These are phyloP conservation scores for Labeo catla DNA, from an alignment of 2,113 vertebrate species.

Conservation along the genomic window DNA sequence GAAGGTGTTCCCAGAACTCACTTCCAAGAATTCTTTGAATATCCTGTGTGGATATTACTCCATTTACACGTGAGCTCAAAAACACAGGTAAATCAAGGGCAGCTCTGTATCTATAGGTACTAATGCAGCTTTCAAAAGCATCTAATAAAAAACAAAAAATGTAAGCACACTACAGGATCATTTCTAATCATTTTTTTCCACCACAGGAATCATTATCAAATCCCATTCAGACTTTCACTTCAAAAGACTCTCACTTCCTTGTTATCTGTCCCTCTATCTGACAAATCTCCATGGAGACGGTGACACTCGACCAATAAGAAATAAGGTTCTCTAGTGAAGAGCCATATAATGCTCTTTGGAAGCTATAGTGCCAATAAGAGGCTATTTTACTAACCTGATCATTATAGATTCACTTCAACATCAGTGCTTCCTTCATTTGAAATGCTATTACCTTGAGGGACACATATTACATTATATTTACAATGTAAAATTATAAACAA, in stretches of 20 bases:
- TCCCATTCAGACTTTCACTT: constrained; percentile 45
- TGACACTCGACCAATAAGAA: constrained; percentile 39
- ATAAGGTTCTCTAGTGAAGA: constrained; percentile 3
- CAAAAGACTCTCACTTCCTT: constrained; percentile 44
- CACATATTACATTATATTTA: neutral
- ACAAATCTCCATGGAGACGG: constrained; percentile 59
- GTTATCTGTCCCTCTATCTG: constrained; percentile 28
- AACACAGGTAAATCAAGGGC: neutral
- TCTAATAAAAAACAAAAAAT: neutral
- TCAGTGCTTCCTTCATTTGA: neutral
- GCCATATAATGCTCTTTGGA: neutral
- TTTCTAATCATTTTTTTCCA: constrained; percentile 27
- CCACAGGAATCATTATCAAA: constrained; percentile 35
- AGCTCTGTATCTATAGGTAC: constrained; percentile 11
- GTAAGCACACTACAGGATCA: neutral
- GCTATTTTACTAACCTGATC: neutral
- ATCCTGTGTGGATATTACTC: neutral
- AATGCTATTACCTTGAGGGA: neutral
- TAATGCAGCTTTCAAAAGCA: constrained; percentile 15
- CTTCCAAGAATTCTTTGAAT: neutral
- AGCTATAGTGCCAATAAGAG: neutral
- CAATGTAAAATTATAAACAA: neutral
- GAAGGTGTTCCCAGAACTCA: neutral
- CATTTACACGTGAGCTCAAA: neutral
- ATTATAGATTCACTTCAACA: neutral